A percentile compares a stretch with the other conserved stretches of the same genome.
Conservation (phyloP, 1,140 invertebrate species). For the Acyrthosiphon pisum region DNA sequence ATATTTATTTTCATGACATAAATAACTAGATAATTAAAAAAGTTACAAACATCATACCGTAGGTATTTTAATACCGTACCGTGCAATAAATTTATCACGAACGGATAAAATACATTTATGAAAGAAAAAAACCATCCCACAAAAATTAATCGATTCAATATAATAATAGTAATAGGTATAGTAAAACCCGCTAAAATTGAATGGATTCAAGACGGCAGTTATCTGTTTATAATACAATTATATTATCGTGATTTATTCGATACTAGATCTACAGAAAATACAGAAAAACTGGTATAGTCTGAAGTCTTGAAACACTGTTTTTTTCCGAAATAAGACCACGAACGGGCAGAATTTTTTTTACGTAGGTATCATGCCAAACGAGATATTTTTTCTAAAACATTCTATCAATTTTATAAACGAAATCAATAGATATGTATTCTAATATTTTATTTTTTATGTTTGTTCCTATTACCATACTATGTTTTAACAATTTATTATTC, state of each 20-base stretch:
- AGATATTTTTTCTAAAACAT: not conserved
- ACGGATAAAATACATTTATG: not conserved
- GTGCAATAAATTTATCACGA: not conserved
- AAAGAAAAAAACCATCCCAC: not conserved
- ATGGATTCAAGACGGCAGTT: not conserved
- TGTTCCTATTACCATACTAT: not conserved
- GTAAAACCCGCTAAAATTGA: not conserved
- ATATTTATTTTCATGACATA: not conserved
- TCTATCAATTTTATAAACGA: not conserved
- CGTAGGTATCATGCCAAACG: not conserved
- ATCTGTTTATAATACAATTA: not conserved
- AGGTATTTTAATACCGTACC: not conserved
- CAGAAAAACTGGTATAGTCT: not conserved
- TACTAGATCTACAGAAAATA: not conserved
- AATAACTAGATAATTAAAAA: constrained; percentile 31
- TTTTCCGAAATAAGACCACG: no score
- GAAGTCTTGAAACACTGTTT: not conserved
- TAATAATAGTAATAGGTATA: not conserved
- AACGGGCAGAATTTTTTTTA: not conserved
- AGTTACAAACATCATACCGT: not conserved
- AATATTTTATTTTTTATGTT: not conserved
- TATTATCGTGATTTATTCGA: not conserved
- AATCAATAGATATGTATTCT: not conserved
- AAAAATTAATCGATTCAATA: not conserved
- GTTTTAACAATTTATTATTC: not conserved